Conservation (phyloP, 2,797 vertebrate genomes). For the Chromis chromis region DNA sequence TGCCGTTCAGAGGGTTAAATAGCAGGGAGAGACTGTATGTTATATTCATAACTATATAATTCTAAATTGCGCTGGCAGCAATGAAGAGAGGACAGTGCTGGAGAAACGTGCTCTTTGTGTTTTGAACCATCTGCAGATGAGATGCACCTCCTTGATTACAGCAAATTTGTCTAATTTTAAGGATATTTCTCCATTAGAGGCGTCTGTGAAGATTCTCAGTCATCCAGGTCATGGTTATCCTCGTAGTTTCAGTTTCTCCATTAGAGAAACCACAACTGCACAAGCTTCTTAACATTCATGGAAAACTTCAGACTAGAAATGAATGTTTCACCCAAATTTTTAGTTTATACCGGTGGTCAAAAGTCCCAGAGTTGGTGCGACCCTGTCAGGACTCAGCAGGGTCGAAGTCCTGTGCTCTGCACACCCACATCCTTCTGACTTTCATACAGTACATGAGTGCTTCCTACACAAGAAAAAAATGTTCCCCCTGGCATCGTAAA, state of each 20-base stretch:
- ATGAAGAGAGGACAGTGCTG: not conserved
- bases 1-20: not conserved
- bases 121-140: conserved; percentile 22
- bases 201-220: too few relatives aligned
- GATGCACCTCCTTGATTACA: conserved; percentile 17
- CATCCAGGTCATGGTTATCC: too few relatives aligned
- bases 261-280: not conserved
- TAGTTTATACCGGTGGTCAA: not conserved
- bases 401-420: not conserved
- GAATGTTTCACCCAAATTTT: not conserved
- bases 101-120: not conserved
- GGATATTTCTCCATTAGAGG: not conserved
- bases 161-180: not conserved
- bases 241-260: too few relatives aligned
- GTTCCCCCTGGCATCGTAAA: not conserved
- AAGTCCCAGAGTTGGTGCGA: not conserved
- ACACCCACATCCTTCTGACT: not conserved
- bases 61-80: not conserved
- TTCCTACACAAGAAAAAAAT: not conserved
- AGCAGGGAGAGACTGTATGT: not conserved
- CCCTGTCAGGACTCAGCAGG: not conserved
- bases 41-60: not conserved
- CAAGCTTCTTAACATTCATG: not conserved
- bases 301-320: not conserved
- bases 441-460: not conserved